These are phyloP conservation scores for Epinephelus malabaricus DNA, from an alignment of 2,797 vertebrate species.

Conservation along the genomic window DNA sequence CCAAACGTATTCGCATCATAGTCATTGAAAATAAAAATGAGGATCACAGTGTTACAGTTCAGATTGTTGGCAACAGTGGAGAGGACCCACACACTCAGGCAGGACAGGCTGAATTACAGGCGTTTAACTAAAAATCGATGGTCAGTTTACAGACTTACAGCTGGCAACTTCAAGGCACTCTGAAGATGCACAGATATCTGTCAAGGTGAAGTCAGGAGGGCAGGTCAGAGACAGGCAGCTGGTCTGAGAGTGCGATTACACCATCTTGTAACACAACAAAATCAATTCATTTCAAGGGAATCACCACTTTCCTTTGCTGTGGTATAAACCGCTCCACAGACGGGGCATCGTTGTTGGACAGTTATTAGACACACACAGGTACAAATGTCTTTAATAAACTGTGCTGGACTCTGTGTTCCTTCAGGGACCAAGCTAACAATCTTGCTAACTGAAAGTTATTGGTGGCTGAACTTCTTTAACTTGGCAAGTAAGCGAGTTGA, in stretches of 20 bases:
- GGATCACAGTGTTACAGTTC: background rate
- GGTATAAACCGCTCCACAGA: background rate
- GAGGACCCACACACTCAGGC: background rate
- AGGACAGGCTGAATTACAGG: background rate
- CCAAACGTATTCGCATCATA: too few species aligned
- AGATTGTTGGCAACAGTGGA: conserved; percentile 1
- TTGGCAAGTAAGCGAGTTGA: background rate
- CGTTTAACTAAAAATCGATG: background rate
- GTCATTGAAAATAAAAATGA: too few species aligned
- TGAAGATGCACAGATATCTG: background rate
- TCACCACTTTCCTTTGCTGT: background rate
- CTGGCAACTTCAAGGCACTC: background rate
- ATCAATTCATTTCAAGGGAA: background rate
- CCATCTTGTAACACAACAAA: background rate
- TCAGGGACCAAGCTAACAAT: background rate
- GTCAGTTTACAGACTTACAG: background rate
- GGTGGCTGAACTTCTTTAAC: background rate
- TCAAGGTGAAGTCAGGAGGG: background rate
- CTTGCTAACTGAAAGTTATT: background rate
- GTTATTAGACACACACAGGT: background rate
- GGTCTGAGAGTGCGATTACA: background rate
- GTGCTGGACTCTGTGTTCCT: background rate
- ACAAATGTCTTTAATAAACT: background rate
- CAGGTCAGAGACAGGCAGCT: conserved; percentile 1
- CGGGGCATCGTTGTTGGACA: background rate